These are phyloP conservation scores for Dolichoris vasculosae DNA, from an alignment of 1,140 invertebrate genomes.

Conservation along the genomic window DNA sequence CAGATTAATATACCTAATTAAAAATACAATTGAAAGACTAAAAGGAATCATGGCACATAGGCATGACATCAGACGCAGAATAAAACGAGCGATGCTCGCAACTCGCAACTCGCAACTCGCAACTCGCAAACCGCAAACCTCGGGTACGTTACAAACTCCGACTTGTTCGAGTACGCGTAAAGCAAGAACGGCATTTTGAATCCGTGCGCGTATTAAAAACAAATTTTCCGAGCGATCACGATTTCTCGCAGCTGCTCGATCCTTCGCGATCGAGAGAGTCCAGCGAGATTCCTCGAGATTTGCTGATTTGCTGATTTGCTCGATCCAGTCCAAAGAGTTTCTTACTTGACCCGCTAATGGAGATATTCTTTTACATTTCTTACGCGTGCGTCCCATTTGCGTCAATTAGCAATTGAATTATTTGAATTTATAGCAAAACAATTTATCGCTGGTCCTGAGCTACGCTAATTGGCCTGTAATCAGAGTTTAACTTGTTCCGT, in stretches of 20 bases:
- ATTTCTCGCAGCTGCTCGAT: conserved; percentile 33
- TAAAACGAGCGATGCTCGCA: neutral
- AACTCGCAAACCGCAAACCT: too few relatives aligned
- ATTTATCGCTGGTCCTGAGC: neutral
- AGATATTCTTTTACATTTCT: neutral
- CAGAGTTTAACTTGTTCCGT: neutral
- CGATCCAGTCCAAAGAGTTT: neutral
- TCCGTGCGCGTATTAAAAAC: neutral
- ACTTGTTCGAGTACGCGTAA: neutral
- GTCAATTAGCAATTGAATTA: conserved; percentile 3
- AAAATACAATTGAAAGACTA: neutral
- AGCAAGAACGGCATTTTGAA: conserved; percentile 11
- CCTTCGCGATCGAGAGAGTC: neutral
- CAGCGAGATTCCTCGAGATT: too few relatives aligned
- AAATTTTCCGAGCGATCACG: neutral
- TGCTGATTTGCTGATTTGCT: too few relatives aligned
- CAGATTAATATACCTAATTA: neutral
- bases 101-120: neutral
- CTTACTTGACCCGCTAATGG: neutral
- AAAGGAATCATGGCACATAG: neutral
- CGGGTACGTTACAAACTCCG: neutral
- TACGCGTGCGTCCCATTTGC: neutral
- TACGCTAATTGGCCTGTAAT: neutral
- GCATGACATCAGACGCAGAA: neutral
- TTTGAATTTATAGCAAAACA: conserved; percentile 19